Conservation (phyloP, 2,888 invertebrate species). For the Plebejus anna region DNA sequence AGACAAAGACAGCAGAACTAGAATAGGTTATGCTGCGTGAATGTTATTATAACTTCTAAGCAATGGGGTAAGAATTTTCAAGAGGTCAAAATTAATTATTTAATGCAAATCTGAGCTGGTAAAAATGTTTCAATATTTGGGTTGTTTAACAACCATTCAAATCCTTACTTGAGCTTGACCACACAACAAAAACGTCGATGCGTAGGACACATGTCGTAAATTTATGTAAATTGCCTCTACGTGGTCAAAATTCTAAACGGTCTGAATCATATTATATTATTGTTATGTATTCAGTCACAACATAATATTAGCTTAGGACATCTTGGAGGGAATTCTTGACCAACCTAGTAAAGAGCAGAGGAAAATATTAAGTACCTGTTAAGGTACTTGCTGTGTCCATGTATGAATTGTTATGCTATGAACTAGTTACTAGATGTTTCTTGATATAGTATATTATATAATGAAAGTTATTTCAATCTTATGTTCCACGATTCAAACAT, state of each 20-base stretch:
- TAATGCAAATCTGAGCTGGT: background rate
- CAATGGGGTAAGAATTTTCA: too few species aligned
- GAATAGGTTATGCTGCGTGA: too few species aligned
- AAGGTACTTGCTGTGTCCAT: background rate
- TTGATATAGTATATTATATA: too few species aligned
- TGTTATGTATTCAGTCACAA: background rate
- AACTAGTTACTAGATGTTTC: background rate
- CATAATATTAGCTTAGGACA: background rate
- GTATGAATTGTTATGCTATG: background rate
- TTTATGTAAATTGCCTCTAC: slow-evolving; percentile 11
- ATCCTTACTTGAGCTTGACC: background rate
- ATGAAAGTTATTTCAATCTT: too few species aligned
- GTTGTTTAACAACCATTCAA: too few species aligned
- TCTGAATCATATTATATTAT: background rate
- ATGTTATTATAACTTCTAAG: too few species aligned
- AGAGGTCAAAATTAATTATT: background rate
- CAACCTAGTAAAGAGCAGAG: background rate
- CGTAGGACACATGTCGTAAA: background rate
- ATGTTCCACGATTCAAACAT: too few species aligned
- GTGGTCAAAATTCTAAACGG: background rate
- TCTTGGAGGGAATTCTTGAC: background rate
- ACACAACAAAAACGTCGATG: background rate
- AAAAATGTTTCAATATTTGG: background rate
- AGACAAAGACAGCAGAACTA: too few species aligned
- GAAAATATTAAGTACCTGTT: background rate